Evolutionary conservation across 2,797 vertebrate species (phyloP).

Genomic region (Geotrypetes seraphini): DNA sequence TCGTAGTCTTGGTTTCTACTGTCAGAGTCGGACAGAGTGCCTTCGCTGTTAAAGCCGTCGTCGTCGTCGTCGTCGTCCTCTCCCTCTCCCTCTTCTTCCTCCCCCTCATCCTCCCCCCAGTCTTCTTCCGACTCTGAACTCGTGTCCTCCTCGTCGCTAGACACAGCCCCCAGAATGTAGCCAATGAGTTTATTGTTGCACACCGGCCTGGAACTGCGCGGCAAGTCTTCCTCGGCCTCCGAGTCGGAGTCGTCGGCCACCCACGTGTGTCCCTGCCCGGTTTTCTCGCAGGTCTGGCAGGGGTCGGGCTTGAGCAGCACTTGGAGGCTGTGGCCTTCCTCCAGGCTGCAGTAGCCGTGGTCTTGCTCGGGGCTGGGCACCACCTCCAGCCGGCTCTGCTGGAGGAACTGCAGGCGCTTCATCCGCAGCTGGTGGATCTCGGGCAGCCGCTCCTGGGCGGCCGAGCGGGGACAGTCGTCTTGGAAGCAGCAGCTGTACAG

Average conservation of each 20-base stretch:
- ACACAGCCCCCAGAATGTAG: slow-evolving; percentile 79
- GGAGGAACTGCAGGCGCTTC: slow-evolving; percentile 41
- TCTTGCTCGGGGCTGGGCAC: slow-evolving; percentile 65
- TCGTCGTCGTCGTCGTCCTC: no score
- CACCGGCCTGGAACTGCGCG: slow-evolving; percentile 23
- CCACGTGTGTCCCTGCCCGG: rapidly evolving
- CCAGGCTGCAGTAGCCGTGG: slow-evolving; percentile 81
- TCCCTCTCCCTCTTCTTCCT: slow-evolving; percentile 43
- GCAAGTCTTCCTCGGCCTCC: slow-evolving; percentile 1
- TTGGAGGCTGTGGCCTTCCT: slow-evolving; percentile 60
- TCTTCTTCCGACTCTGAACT: slow-evolving; percentile 43
- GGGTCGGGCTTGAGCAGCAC: no score
- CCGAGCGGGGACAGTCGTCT: no score
- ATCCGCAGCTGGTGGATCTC: slow-evolving; percentile 29
- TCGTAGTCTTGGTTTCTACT: slow-evolving; percentile 29
- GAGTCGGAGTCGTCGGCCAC: not conserved
- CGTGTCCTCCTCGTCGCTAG: slow-evolving; percentile 57
- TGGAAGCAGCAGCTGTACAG: no score
- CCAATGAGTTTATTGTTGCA: slow-evolving; percentile 85
- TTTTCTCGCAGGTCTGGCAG: no score
- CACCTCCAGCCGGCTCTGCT: slow-evolving; percentile 13
- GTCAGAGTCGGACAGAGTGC: slow-evolving; percentile 50
- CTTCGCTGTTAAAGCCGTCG: slow-evolving; percentile 80
- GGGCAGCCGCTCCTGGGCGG: slow-evolving; percentile 14
- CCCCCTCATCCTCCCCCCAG: slow-evolving; percentile 42